Conservation (phyloP, 2,113 vertebrate species). For the Coryphaenoides rupestris region DNA sequence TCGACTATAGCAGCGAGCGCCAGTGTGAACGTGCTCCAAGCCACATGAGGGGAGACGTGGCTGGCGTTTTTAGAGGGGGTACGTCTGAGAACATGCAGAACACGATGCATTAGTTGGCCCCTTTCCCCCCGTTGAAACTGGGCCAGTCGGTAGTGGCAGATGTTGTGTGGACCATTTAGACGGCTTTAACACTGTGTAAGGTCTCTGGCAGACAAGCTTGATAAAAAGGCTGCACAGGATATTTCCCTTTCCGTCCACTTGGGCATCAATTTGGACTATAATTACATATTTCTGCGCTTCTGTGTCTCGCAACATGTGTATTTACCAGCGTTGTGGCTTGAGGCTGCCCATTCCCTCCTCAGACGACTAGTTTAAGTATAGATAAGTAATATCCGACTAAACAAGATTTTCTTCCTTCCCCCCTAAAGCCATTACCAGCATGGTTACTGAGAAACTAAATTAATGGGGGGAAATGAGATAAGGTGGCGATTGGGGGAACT, state of each 20-base stretch:
- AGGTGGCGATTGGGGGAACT: slow-evolving; percentile 28
- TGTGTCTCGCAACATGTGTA: slow-evolving; percentile 13
- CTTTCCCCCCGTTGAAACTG: slow-evolving; percentile 18
- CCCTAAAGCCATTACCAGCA: slow-evolving; percentile 19
- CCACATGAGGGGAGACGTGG: too few species aligned
- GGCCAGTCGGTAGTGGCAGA: neutral
- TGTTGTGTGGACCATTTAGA: neutral
- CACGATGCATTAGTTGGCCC: slow-evolving; percentile 32
- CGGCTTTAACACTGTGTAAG: slow-evolving; percentile 15
- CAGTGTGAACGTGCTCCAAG: too few species aligned
- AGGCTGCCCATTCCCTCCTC: slow-evolving; percentile 25
- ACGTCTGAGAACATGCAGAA: slow-evolving; percentile 27
- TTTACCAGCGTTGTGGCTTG: slow-evolving; percentile 32
- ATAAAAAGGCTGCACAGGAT: slow-evolving; percentile 45
- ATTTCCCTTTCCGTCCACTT: slow-evolving; percentile 58
- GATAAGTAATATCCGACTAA: slow-evolving; percentile 50
- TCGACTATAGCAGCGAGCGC: too few species aligned
- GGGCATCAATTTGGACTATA: slow-evolving; percentile 38
- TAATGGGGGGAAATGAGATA: slow-evolving; percentile 39
- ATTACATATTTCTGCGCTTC: slow-evolving; percentile 46
- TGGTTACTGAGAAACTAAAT: slow-evolving; percentile 38
- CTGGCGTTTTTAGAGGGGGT: neutral
- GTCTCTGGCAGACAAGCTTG: slow-evolving; percentile 27
- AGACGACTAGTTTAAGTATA: slow-evolving; percentile 26
- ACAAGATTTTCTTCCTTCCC: slow-evolving; percentile 18